Percentiles rank a stretch among this genome's conserved stretches.
Evolutionary conservation across 2,113 vertebrate genomes (phyloP).

Genomic region (Lutjanus erythropterus): DNA sequence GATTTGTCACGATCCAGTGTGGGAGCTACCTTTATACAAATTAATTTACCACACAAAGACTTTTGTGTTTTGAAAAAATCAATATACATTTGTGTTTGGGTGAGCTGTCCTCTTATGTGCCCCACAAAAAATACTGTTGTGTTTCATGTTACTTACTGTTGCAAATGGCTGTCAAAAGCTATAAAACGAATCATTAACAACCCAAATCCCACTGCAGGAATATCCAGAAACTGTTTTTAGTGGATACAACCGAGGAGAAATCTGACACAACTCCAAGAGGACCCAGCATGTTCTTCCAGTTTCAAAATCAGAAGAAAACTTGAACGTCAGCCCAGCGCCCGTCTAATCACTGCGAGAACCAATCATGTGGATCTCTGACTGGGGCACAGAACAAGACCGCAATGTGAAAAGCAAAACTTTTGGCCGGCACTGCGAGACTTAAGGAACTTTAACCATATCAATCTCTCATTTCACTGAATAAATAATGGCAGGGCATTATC

Average conservation of each 20-base stretch:
- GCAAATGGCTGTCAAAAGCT: background rate
- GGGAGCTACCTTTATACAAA: too few species aligned
- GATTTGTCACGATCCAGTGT: too few species aligned
- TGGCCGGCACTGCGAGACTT: background rate
- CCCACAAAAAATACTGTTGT: too few species aligned
- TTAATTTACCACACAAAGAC: too few species aligned
- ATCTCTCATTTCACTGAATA: background rate
- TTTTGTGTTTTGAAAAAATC: too few species aligned
- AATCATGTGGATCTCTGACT: background rate
- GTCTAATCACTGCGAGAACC: background rate
- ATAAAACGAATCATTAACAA: background rate
- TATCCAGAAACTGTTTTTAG: background rate
- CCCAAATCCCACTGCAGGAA: background rate
- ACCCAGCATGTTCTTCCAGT: background rate
- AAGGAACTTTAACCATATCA: background rate
- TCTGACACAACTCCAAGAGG: background rate
- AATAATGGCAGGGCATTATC: background rate
- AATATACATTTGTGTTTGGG: too few species aligned
- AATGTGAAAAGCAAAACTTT: background rate
- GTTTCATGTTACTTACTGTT: slow-evolving; percentile 15
- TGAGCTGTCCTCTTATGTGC: too few species aligned
- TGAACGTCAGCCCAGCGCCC: background rate
- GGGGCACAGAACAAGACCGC: background rate
- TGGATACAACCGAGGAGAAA: background rate
- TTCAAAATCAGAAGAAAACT: background rate